These are phyloP conservation scores for Empidonax alnorum DNA, from an alignment of 2,113 vertebrate genomes.

Conservation along the genomic window DNA sequence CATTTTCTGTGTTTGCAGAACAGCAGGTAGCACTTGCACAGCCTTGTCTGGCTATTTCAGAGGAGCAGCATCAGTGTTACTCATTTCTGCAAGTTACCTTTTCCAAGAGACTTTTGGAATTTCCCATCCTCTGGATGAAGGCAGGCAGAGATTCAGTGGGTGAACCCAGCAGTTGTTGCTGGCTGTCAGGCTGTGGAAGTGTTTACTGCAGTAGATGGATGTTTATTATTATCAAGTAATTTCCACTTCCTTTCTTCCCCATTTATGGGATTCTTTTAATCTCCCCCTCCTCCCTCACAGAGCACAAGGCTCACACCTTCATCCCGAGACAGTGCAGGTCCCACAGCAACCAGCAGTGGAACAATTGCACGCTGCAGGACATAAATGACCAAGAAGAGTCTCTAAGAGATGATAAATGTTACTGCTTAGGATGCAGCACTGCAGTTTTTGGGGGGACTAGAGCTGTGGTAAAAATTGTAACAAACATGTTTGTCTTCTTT, in stretches of 20 bases:
- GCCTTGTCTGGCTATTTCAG: neutral
- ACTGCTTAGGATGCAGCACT: neutral
- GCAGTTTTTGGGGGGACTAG: neutral
- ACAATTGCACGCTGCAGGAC: neutral
- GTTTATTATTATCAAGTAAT: neutral
- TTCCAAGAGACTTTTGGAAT: neutral
- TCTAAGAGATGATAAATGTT: neutral
- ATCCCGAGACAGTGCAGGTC: neutral
- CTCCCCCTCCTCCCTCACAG: neutral
- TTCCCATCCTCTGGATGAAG: neutral
- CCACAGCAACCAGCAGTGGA: neutral
- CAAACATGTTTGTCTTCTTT: neutral
- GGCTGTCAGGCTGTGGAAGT: neutral
- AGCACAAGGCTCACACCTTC: neutral
- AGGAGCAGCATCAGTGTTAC: neutral
- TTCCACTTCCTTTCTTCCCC: neutral
- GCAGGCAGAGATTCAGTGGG: neutral
- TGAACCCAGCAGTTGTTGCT: neutral
- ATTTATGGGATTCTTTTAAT: neutral
- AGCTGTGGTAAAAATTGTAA: neutral
- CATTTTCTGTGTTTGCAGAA: neutral
- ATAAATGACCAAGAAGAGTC: neutral
- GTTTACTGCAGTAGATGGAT: neutral
- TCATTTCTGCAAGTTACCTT: neutral
- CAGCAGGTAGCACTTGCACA: neutral